phyloP scores from a whole-genome alignment of 2,113 vertebrate species.

The Penelope pileata region DNA sequence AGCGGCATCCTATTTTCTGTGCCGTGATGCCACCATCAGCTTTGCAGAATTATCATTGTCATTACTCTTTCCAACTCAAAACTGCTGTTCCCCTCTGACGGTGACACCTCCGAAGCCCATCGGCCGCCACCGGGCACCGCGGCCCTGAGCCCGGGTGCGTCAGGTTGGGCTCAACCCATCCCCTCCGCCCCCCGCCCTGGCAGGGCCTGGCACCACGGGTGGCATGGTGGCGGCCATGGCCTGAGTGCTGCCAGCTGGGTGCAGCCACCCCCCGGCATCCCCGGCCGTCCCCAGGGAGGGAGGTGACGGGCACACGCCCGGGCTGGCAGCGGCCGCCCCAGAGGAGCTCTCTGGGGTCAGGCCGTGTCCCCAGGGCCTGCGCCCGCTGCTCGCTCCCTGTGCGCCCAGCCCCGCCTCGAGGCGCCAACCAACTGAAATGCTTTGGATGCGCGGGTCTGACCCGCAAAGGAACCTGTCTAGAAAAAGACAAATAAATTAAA shows the following conservation, averaged over 20 bases:
- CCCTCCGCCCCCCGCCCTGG: neutral
- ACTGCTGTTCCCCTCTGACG: neutral
- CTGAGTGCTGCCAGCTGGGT: fast-evolving
- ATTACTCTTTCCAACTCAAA: neutral
- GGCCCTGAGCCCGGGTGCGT: neutral
- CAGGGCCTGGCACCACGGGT: neutral
- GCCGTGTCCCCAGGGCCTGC: slow-evolving; percentile 76
- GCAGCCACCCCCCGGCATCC: fast-evolving
- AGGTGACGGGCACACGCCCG: fast-evolving
- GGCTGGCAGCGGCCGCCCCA: neutral
- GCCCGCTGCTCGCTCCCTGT: slow-evolving; percentile 83
- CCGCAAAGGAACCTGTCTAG: slow-evolving; percentile 83
- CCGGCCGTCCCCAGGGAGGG: neutral
- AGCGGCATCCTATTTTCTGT: slow-evolving; percentile 51
- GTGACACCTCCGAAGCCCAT: neutral
- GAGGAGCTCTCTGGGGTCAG: no score
- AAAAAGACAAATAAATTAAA: slow-evolving; percentile 86
- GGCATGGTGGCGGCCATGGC: neutral
- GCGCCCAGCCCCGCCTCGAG: slow-evolving; percentile 87
- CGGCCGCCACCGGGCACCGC: fast-evolving
- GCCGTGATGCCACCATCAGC: slow-evolving; percentile 30
- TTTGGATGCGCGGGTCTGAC: slow-evolving; percentile 90
- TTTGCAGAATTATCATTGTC: slow-evolving; percentile 50
- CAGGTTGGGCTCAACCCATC: no score
- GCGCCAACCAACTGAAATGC: slow-evolving; percentile 83